phyloP scores from a whole-genome alignment of 2,797 vertebrate species.

The Ciconia nigra region DNA sequence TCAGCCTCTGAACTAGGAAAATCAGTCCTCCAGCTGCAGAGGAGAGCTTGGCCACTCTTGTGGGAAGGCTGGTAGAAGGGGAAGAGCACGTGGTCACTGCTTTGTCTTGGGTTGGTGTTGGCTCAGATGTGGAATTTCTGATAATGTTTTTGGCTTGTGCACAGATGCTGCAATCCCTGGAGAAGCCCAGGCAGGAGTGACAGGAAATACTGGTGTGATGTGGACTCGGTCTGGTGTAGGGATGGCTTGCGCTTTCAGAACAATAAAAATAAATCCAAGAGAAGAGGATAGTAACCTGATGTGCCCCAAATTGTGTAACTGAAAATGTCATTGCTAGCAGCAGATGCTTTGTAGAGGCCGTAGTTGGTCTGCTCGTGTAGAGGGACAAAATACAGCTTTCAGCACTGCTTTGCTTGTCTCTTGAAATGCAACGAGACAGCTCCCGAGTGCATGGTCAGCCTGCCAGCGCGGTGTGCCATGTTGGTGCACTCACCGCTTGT shows the following conservation, averaged over 20 bases:
- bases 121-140: background rate
- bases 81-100: background rate
- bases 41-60: background rate
- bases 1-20: background rate
- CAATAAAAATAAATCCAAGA: background rate
- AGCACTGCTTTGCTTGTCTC: background rate
- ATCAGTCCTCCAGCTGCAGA: background rate
- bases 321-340: background rate
- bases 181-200: background rate
- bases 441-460: background rate
- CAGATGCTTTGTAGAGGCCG: background rate
- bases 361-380: background rate
- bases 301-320: background rate
- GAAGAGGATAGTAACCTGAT: background rate
- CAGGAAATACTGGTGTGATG: background rate
- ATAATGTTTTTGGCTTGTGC: background rate
- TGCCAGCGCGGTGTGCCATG: rapidly evolving
- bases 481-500: rapidly evolving
- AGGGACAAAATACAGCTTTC: background rate
- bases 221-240: background rate
- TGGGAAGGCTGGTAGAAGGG: background rate
- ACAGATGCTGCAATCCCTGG: background rate
- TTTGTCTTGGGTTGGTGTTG: background rate
- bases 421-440: background rate
- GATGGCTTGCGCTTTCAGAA: background rate